Percentiles rank a stretch among this genome's conserved stretches.
These are phyloP conservation scores for Sebastes iracundus DNA, from an alignment of 2,797 vertebrate species.

Conservation along the genomic window DNA sequence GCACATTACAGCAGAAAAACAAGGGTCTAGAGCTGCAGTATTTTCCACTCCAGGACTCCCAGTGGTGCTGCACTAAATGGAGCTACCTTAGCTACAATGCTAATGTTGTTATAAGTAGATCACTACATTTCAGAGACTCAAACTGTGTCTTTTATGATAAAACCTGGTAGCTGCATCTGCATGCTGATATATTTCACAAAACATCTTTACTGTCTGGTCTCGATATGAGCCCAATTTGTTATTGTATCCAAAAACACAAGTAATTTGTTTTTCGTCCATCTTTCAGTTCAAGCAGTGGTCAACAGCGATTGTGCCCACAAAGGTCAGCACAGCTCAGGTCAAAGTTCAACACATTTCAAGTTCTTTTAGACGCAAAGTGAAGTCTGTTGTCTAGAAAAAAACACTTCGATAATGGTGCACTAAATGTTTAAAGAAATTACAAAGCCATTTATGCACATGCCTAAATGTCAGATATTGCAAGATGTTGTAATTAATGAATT, in stretches of 20 bases:
- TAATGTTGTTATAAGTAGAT: not conserved
- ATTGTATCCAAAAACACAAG: not conserved
- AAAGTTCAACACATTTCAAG: not conserved
- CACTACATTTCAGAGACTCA: not conserved
- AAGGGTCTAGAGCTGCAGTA: not conserved
- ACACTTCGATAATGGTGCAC: not conserved
- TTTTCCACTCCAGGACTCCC: not conserved
- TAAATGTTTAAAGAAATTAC: not conserved
- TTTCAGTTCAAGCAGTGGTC: not conserved
- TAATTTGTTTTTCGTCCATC: not conserved
- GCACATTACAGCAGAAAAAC: not conserved
- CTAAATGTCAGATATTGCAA: not conserved
- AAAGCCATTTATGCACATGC: not conserved
- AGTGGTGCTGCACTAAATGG: not conserved
- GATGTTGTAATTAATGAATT: not conserved
- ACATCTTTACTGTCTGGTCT: not conserved
- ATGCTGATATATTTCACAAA: not conserved
- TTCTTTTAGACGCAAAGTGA: not conserved
- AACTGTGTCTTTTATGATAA: not conserved
- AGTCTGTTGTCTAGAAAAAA: not conserved
- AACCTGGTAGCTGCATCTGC: not conserved
- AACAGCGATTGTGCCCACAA: not conserved
- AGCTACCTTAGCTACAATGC: not conserved
- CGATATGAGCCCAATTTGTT: not conserved
- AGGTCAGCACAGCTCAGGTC: constrained; percentile 2